Conservation (phyloP, 2,113 vertebrate genomes). For the Halcyon malimbica region DNA sequence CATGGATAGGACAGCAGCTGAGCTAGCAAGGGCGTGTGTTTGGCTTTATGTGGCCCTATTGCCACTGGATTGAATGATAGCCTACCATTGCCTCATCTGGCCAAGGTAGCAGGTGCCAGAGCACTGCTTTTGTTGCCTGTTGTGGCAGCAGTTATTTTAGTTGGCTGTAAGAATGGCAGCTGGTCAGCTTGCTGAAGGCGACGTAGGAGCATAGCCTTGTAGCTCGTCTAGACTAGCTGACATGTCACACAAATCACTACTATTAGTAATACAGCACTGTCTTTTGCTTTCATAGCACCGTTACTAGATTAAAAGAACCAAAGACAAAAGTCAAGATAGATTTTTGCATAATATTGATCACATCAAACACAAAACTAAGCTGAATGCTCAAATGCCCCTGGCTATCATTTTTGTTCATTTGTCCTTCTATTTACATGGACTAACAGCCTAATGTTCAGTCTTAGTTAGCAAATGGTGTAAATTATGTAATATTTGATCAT, state of each 20-base stretch:
- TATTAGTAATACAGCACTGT: not conserved
- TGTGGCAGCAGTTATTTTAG: not conserved
- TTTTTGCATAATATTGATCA: not conserved
- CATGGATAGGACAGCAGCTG: not conserved
- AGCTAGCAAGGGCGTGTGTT: not conserved
- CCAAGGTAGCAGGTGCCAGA: constrained; percentile 51
- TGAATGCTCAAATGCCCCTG: not conserved
- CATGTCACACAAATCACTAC: not conserved
- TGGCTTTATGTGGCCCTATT: not conserved
- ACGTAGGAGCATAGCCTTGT: not conserved
- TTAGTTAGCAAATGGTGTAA: constrained; percentile 29
- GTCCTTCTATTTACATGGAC: constrained; percentile 8
- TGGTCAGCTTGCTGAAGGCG: constrained; percentile 15
- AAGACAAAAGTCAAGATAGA: not conserved
- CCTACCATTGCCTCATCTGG: not conserved
- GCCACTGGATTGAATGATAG: constrained; percentile 9
- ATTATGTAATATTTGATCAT: constrained; percentile 49
- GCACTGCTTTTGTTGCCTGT: not conserved
- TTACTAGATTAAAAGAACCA: not conserved
- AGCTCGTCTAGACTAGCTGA: not conserved
- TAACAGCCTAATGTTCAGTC: constrained; percentile 30
- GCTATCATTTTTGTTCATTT: not conserved
- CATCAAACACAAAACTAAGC: not conserved
- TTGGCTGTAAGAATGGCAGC: constrained; percentile 39
- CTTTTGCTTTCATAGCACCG: not conserved